These are phyloP conservation scores for Oscheius myriophilus DNA, from an alignment of 2,888 invertebrate genomes.

Conservation along the genomic window DNA sequence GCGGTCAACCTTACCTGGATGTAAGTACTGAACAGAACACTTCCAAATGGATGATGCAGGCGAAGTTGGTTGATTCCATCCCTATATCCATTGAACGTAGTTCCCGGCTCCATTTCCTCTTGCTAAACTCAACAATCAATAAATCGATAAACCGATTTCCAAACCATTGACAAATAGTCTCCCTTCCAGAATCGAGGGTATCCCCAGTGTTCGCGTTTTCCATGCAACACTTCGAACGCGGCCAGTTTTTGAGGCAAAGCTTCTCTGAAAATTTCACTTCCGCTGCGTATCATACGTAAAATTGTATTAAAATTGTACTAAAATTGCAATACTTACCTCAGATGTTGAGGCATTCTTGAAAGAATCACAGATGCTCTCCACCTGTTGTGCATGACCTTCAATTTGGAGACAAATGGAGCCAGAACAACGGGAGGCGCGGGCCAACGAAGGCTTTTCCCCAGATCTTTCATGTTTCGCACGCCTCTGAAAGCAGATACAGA, in stretches of 20 bases:
- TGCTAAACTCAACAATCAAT: conserved; percentile 13
- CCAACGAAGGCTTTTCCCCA: conserved; percentile 84
- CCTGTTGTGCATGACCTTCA: conserved; percentile 52
- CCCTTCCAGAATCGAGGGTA: conserved; percentile 84
- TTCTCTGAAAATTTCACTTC: conserved; percentile 21
- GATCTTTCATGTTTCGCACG: conserved; percentile 80
- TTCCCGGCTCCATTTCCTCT: conserved; percentile 43
- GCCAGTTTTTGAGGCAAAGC: conserved; percentile 82
- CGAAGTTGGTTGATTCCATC: conserved; percentile 46
- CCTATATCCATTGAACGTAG: conserved; percentile 37
- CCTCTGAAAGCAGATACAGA: conserved; percentile 38
- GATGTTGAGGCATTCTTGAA: conserved; percentile 58
- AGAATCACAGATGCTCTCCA: conserved; percentile 65
- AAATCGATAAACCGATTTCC: neutral
- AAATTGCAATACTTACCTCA: conserved; percentile 28
- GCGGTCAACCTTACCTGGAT: conserved; percentile 40
- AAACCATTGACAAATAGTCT: conserved; percentile 80
- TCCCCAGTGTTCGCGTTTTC: conserved; percentile 81
- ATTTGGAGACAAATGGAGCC: conserved; percentile 75
- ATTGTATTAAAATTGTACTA: too few relatives aligned
- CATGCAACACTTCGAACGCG: conserved; percentile 81
- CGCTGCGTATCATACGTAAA: too few relatives aligned
- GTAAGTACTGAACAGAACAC: conserved; percentile 59
- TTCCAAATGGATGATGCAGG: conserved; percentile 51
- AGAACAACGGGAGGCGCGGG: conserved; percentile 82